These are phyloP conservation scores for Pseudopleuronectes americanus DNA, from an alignment of 2,797 vertebrate genomes.

Conservation along the genomic window DNA sequence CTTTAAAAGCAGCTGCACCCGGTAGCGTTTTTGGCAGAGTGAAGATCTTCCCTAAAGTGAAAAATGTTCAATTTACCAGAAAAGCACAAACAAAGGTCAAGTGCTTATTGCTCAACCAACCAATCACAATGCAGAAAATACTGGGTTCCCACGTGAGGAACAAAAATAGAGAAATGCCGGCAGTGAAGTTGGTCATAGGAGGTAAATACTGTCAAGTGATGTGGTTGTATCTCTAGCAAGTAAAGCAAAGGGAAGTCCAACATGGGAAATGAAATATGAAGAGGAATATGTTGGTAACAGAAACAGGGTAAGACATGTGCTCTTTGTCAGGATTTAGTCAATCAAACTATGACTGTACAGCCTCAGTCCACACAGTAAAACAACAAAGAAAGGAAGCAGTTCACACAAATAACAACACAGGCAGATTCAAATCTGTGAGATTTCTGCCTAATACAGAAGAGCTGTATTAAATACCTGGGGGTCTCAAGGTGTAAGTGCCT, in stretches of 20 bases:
- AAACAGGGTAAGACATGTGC: neutral
- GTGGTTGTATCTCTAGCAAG: neutral
- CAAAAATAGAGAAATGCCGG: conserved; percentile 33
- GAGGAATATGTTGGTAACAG: neutral
- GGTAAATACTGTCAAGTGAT: conserved; percentile 34
- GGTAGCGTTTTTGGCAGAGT: neutral
- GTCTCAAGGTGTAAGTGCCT: too few species aligned
- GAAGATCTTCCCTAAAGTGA: conserved; percentile 9
- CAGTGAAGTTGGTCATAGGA: conserved; percentile 23
- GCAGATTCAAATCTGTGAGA: too few species aligned
- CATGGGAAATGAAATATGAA: neutral
- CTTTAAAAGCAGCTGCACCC: conserved; percentile 26
- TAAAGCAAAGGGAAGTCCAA: neutral
- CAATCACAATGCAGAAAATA: conserved; percentile 26
- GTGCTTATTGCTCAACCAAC: conserved; percentile 21
- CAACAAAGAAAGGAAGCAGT: too few species aligned
- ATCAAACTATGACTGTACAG: too few species aligned
- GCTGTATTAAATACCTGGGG: too few species aligned
- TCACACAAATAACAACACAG: too few species aligned
- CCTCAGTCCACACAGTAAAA: too few species aligned
- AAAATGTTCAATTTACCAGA: conserved; percentile 33
- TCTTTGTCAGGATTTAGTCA: neutral
- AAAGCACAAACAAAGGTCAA: conserved; percentile 38
- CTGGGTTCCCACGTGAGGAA: conserved; percentile 7
- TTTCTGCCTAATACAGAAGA: too few species aligned